phyloP scores from a whole-genome alignment of 2,113 vertebrate species.

The Salvelinus namaycush region DNA sequence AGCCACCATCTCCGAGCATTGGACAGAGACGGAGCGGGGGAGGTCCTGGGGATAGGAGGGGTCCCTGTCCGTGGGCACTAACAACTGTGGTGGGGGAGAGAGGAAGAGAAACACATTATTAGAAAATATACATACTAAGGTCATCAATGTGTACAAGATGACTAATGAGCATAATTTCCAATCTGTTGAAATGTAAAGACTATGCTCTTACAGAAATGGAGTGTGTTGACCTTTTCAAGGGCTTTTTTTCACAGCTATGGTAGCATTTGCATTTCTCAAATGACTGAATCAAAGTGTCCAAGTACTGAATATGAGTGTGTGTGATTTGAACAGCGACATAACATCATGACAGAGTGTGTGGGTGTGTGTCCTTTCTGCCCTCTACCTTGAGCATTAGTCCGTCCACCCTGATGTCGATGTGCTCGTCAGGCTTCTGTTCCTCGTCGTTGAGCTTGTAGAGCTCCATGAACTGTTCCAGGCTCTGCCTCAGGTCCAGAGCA shows the following conservation, averaged over 20 bases:
- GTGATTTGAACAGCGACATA: not conserved
- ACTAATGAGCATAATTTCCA: no score
- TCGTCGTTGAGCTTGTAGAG: conserved; percentile 94
- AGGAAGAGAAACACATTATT: not conserved
- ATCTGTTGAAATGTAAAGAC: no score
- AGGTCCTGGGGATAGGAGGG: conserved; percentile 82
- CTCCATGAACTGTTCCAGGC: conserved; percentile 95
- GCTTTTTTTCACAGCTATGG: no score
- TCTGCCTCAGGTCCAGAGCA: conserved; percentile 91
- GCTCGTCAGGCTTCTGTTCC: conserved; percentile 89
- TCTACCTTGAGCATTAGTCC: conserved; percentile 96
- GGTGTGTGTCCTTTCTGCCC: not conserved
- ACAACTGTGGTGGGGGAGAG: conserved; percentile 72
- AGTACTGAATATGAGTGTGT: not conserved
- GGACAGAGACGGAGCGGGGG: conserved; percentile 87
- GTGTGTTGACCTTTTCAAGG: not conserved
- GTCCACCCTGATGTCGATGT: conserved; percentile 91
- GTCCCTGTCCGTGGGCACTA: conserved; percentile 87
- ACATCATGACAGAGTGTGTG: not conserved
- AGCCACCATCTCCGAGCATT: conserved; percentile 96
- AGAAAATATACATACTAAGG: not conserved
- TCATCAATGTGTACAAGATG: no score
- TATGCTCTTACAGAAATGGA: not conserved
- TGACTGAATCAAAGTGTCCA: no score
- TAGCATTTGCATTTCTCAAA: no score